These are phyloP conservation scores for Thymelicus lineola DNA, from an alignment of 2,888 invertebrate species.

Conservation along the genomic window DNA sequence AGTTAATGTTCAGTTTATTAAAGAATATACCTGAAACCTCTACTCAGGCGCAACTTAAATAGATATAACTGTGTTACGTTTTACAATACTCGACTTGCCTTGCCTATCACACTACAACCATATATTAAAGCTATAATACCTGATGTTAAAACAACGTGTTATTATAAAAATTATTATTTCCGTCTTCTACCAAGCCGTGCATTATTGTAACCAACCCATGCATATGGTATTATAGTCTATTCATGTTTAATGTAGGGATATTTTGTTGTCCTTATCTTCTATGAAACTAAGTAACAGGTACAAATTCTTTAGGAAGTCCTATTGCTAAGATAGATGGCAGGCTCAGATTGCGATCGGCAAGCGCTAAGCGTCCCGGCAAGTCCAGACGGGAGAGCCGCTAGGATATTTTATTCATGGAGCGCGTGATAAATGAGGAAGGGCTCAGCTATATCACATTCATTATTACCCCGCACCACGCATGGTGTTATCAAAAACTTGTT, in stretches of 20 bases:
- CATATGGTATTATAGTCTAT: background rate
- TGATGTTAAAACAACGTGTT: too few relatives aligned
- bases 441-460: constrained; percentile 79
- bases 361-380: constrained; percentile 4
- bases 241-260: constrained; percentile 23
- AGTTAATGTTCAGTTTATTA: too few relatives aligned
- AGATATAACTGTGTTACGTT: too few relatives aligned
- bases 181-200: background rate
- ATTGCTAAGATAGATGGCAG: constrained; percentile 33
- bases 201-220: too few relatives aligned
- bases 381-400: constrained; percentile 66
- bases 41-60: too few relatives aligned
- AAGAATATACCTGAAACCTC: too few relatives aligned
- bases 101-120: too few relatives aligned
- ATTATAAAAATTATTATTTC: background rate
- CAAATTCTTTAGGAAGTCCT: constrained; percentile 35
- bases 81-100: too few relatives aligned
- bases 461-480: constrained; percentile 75
- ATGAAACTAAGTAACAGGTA: constrained; percentile 28
- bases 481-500: constrained; percentile 82
- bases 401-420: constrained; percentile 82
- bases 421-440: constrained; percentile 79
- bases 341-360: constrained; percentile 33
- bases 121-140: too few relatives aligned
- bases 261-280: constrained; percentile 24